These are phyloP conservation scores for Narcine bancroftii DNA, from an alignment of 2,113 vertebrate species.

Conservation along the genomic window DNA sequence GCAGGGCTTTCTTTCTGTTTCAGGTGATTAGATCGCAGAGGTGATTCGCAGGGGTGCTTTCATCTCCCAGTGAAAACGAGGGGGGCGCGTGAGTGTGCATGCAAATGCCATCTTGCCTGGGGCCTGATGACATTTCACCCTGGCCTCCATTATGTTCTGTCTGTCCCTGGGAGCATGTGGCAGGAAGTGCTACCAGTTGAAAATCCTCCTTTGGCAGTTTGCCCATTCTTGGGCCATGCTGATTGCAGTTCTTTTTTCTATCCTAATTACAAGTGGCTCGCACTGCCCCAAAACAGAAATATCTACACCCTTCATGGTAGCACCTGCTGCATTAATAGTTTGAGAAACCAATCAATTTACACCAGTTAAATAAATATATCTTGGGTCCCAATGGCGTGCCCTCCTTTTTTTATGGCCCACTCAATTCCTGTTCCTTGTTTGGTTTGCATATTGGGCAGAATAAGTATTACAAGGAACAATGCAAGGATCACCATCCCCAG, in stretches of 20 bases:
- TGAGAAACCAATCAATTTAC: neutral
- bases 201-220: neutral
- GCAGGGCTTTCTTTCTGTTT: constrained; percentile 34
- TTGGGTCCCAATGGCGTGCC: neutral
- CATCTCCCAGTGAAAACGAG: constrained; percentile 32
- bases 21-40: constrained; percentile 37
- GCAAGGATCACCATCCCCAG: neutral
- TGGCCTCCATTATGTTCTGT: neutral
- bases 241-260: no score
- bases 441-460: neutral
- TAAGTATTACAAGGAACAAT: neutral
- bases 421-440: neutral
- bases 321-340: neutral
- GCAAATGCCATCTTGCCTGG: constrained; percentile 33
- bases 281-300: neutral
- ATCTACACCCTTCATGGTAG: neutral
- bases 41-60: constrained; percentile 19
- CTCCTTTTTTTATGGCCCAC: neutral
- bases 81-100: constrained; percentile 37
- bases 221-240: neutral
- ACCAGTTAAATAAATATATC: neutral
- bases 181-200: neutral
- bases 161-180: constrained; percentile 28
- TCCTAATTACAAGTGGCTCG: neutral
- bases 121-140: constrained; percentile 32